Evolutionary conservation across 2,888 invertebrate genomes (phyloP).

Genomic region (Pachliopta kotzebuea): DNA sequence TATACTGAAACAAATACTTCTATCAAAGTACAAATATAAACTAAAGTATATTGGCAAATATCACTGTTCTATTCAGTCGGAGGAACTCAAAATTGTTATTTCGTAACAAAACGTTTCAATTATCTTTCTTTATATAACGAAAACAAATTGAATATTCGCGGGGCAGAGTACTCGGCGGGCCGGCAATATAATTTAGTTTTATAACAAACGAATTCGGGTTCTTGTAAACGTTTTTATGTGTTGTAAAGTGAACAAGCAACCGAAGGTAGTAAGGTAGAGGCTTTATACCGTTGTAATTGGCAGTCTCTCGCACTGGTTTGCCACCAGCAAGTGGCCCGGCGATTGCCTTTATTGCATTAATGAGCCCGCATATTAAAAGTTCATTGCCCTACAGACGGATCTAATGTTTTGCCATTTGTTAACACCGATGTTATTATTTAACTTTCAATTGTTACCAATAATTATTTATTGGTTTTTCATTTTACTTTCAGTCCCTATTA

Average conservation of each 20-base stretch:
- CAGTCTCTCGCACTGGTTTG: slow-evolving; percentile 39
- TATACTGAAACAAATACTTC: not conserved
- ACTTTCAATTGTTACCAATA: not conserved
- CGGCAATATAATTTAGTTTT: slow-evolving; percentile 8
- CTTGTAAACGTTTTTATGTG: slow-evolving; percentile 31
- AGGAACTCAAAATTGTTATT: not conserved
- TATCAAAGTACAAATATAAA: not conserved
- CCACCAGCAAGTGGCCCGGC: slow-evolving; percentile 37
- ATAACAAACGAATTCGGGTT: slow-evolving; percentile 20
- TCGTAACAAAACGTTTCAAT: slow-evolving; percentile 3
- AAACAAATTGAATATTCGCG: not conserved
- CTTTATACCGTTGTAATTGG: slow-evolving; percentile 47
- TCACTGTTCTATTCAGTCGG: not conserved
- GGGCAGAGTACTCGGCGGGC: not conserved
- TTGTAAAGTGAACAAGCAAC: slow-evolving; percentile 31
- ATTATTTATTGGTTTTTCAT: not conserved
- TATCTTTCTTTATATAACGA: not conserved
- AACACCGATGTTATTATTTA: not conserved
- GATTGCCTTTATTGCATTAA: slow-evolving; percentile 58
- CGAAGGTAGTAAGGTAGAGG: slow-evolving; percentile 35
- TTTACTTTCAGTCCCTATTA: no score
- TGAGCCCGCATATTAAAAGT: slow-evolving; percentile 55
- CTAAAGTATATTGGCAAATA: not conserved
- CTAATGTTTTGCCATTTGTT: slow-evolving; percentile 36
- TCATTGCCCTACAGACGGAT: slow-evolving; percentile 51